phyloP scores from a whole-genome alignment of 2,888 invertebrate species.

The Siphonodentalium dalli region DNA sequence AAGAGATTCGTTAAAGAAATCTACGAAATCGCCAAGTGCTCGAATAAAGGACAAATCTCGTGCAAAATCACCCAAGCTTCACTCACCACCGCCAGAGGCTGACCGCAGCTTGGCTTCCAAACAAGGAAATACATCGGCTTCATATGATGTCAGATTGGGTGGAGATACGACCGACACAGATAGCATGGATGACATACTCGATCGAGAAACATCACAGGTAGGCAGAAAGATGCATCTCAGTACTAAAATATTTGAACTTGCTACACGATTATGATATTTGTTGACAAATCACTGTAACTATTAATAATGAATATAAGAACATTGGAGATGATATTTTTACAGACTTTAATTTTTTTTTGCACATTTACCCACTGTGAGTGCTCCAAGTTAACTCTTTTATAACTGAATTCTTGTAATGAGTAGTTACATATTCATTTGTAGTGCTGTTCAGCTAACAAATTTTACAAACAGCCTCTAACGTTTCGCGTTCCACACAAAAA shows the following conservation, averaged over 20 bases:
- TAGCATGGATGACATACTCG: slow-evolving; percentile 1
- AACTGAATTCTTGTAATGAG: neutral
- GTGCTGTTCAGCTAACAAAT: too few species aligned
- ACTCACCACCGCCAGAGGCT: slow-evolving; percentile 50
- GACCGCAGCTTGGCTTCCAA: too few species aligned
- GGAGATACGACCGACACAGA: slow-evolving; percentile 30
- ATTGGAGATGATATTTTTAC: too few species aligned
- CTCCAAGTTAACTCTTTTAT: neutral
- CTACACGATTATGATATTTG: too few species aligned
- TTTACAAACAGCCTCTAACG: too few species aligned
- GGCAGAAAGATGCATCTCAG: neutral
- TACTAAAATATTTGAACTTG: too few species aligned
- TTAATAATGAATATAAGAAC: neutral
- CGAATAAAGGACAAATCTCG: slow-evolving; percentile 56
- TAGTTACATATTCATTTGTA: neutral
- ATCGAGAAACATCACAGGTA: slow-evolving; percentile 3
- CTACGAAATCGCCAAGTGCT: slow-evolving; percentile 59
- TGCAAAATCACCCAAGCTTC: slow-evolving; percentile 51
- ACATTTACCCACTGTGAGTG: too few species aligned
- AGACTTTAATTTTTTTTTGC: too few species aligned
- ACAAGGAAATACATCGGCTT: slow-evolving; percentile 11
- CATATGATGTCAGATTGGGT: slow-evolving; percentile 15
- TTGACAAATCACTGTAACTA: too few species aligned
- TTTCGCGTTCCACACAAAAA: too few species aligned
- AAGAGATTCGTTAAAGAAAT: too few species aligned